Evolutionary conservation across 2,113 vertebrate genomes (phyloP), one percentile per base, ranked within the genome.

Genomic region (Xerus inauris): DNA sequence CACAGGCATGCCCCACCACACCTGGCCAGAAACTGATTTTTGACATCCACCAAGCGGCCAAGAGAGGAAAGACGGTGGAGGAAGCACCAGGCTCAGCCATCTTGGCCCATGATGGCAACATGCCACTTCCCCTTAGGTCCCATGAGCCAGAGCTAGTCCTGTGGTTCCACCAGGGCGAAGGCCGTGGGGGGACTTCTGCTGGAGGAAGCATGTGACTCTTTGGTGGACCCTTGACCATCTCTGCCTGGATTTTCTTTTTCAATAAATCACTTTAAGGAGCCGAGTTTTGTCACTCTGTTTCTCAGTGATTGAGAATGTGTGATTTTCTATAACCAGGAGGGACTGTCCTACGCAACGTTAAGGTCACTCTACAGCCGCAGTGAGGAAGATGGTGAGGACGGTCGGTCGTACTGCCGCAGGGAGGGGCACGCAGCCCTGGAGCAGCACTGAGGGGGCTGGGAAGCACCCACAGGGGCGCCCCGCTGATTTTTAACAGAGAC

Each of bases 161-260:
- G 3, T 54, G 89, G 28, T 28, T 51, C 62, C 1, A 24, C 72
- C 51, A 16, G 45, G 4, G 12, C 79, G 88, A 57, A 89, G 86
- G 14, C 42, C n/a, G 11, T 7, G 79, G 89, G 94, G 85, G 91
- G 94, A 85, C 84, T 65, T 49, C 82, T n/a, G n/a, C n/a, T n/a
- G n/a, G n/a, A n/a, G 75, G 22, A 57, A 30, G 12, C 30, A 5
- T 9, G 1, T 35, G 32, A 35, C 8, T 62, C 67, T 35, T 40
- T 28, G 80, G 59, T 20, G 62, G 54, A 12, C 4, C 51, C 26
- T 47, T 54, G 38, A 42, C 67, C 42, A 30, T 17, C 12, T 76
- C 64, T 49, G 64, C 42, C 13, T 87, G 22, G 22, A 2, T 51
- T 84, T 57, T 83, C 72, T 86, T 92, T 82, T 77, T 84, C 42